These are phyloP conservation scores for Cepphus grylle DNA, from an alignment of 2,113 vertebrate species.

Conservation along the genomic window DNA sequence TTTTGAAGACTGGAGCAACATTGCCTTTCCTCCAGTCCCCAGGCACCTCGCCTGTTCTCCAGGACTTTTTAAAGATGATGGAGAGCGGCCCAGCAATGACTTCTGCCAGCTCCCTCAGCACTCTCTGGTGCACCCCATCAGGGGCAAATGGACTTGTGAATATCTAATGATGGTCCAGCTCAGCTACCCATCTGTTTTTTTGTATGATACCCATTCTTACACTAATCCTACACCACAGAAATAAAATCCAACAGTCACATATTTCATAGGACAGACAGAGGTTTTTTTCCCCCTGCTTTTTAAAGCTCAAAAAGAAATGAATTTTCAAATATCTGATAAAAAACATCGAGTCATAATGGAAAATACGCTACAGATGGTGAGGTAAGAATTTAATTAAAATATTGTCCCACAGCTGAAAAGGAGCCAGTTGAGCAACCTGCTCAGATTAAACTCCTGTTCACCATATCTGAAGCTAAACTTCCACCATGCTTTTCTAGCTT, in stretches of 20 bases:
- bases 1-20: no score
- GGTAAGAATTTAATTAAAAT: constrained; percentile 7
- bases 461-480: background rate
- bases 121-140: no score
- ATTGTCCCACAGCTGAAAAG: background rate
- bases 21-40: no score
- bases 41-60: no score
- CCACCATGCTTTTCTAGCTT: background rate
- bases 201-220: background rate
- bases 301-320: background rate
- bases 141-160: no score
- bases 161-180: background rate
- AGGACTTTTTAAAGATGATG: no score
- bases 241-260: background rate
- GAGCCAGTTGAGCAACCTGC: background rate
- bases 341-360: background rate
- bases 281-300: background rate
- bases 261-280: background rate
- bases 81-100: no score
- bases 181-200: background rate
- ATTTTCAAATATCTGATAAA: background rate
- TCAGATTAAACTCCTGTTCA: background rate
- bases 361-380: background rate
- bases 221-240: background rate
- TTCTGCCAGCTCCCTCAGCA: no score